Percentiles rank a stretch among this genome's conserved stretches.
phyloP scores from a whole-genome alignment of 2,797 vertebrate genomes.

The Ispidina lecontei region DNA sequence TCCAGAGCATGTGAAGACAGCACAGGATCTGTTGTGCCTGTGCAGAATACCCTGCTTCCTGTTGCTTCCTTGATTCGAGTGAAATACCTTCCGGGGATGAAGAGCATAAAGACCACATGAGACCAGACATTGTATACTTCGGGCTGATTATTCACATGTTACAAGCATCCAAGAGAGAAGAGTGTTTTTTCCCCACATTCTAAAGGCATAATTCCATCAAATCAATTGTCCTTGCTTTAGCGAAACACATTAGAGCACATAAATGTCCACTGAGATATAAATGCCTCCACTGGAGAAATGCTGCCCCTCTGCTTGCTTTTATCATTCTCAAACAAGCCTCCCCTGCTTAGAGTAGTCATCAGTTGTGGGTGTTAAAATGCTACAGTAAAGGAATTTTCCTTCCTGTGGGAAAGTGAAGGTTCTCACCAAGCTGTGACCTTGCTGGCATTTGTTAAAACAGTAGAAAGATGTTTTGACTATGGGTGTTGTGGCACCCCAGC shows the following conservation, averaged over 20 bases:
- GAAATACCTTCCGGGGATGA: background rate
- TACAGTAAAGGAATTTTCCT: no score
- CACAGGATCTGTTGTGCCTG: background rate
- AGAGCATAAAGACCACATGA: slow-evolving; percentile 54
- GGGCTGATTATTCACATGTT: slow-evolving; percentile 10
- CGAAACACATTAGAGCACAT: background rate
- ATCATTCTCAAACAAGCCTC: background rate
- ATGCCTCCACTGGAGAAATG: background rate
- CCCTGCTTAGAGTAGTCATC: background rate
- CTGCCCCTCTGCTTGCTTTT: background rate
- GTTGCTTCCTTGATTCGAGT: background rate
- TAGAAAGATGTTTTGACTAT: no score
- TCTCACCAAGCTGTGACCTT: no score
- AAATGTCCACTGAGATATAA: background rate
- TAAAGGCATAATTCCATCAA: background rate
- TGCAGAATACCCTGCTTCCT: background rate
- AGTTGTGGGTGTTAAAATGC: background rate
- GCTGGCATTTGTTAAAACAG: no score
- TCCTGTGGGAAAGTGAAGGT: no score
- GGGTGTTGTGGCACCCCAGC: no score
- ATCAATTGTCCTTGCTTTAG: background rate
- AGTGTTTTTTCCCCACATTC: background rate
- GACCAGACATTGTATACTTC: slow-evolving; percentile 60
- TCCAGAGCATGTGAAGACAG: background rate
- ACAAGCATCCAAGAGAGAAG: background rate